Base-by-base conservation (phyloP, 2,113 vertebrate genomes). In the Oncorhynchus kisutch region DNA sequence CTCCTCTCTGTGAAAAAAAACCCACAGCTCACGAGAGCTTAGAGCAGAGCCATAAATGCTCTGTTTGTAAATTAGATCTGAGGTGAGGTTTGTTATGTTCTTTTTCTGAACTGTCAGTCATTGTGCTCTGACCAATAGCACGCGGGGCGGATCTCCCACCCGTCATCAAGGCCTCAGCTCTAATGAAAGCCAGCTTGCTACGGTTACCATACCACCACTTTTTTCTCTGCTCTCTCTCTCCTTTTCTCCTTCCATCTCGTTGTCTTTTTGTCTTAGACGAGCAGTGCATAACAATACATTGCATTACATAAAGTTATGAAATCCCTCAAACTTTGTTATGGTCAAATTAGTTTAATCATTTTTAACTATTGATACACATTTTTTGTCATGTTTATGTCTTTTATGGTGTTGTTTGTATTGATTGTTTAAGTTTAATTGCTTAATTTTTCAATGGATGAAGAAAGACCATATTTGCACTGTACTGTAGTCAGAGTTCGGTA, bases 141-240 rank as follows among this genome's bases (percentile, higher is more conserved):
- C 1, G 73, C 7, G 77, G 75, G 90, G 78, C 54, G 65, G 88
- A 62, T 88, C 78, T 71, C 62, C 77, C 66, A 3, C 1, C 60
- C 34, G 51, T 22, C 11, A 34, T 76, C 74, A 76, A 51, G 80
- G 22, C 25, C 4, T 48, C 3, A 9, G 18, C 39, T 76, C 11
- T 88, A 90, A 92, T 88, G 73, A 71, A 72, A 91, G 83, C 75
- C 93, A 93, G 86, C 54, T 76, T 31, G 29, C 49, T 22, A 13
- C 49, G 9, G 54, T 77, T 25, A 75, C 77, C 77, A 29, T 5
- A 20, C n/a, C 69, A 70, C 27, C 71, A 82, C 48, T 76, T 5
- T 4, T 75, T 74, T 81, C 54, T 82, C 29, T 18, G 4, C 34
- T 69, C 11, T 13, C 54, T 39, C 60, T 71, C 9, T 69, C 14